Evolutionary conservation across 2,888 invertebrate genomes (phyloP).

Genomic region (Petrolisthes manimaculis): DNA sequence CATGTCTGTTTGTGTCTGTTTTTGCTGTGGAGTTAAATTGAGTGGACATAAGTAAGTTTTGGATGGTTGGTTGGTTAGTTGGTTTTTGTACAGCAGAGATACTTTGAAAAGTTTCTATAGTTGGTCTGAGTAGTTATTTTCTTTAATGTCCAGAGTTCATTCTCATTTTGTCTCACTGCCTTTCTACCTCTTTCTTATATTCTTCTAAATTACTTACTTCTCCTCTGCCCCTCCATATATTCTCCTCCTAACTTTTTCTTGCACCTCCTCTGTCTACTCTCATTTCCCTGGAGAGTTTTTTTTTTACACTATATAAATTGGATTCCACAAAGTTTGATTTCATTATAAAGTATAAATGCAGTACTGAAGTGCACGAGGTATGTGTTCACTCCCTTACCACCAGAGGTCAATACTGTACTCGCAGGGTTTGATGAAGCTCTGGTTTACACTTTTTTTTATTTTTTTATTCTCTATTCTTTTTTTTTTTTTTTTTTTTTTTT

Average conservation of each 20-base stretch:
- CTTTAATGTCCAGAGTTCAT: not conserved
- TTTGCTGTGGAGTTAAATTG: no score
- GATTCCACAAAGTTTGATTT: not conserved
- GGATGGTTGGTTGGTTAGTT: no score
- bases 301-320: not conserved
- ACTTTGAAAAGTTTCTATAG: no score
- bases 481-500: not conserved
- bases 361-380: no score
- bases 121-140: not conserved
- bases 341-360: not conserved
- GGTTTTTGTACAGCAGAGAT: no score
- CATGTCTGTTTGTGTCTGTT: no score
- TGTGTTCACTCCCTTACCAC: no score
- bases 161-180: not conserved
- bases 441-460: not conserved
- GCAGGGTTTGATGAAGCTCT: no score
- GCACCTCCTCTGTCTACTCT: not conserved
- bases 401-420: no score
- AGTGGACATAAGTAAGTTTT: no score
- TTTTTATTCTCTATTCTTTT: not conserved
- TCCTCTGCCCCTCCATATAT: not conserved
- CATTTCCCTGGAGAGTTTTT: not conserved
- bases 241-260: not conserved
- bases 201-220: no score
- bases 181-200: conserved; percentile 1